Conservation (phyloP, 2,797 vertebrate species). For the Onychomys torridus region DNA sequence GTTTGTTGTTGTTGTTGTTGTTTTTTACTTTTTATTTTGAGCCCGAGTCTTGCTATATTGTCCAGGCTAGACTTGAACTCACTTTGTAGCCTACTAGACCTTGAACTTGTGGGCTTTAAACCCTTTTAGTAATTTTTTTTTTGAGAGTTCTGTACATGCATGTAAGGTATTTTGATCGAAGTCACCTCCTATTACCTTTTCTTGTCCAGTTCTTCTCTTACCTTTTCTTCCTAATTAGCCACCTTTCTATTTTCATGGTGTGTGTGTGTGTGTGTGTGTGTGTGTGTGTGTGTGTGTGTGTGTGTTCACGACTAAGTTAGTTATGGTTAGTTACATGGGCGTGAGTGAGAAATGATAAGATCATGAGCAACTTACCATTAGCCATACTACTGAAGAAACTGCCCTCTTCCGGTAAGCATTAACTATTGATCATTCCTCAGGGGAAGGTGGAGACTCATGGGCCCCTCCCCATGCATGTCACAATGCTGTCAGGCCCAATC, state of each 20-base stretch:
- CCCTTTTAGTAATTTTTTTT: background rate
- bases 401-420: background rate
- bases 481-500: background rate
- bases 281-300: background rate
- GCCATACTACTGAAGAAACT: background rate
- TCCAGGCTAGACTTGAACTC: background rate
- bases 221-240: background rate
- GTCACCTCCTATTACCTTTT: background rate
- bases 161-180: background rate
- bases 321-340: background rate
- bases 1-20: too few species aligned
- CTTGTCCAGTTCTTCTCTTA: background rate
- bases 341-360: background rate
- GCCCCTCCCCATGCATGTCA: background rate
- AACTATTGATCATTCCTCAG: background rate
- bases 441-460: background rate
- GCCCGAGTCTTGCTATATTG: background rate
- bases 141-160: background rate
- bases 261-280: background rate
- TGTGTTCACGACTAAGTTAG: background rate
- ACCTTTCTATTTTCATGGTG: background rate
- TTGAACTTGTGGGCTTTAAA: background rate
- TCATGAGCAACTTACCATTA: background rate
- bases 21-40: background rate
- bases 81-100: background rate